Evolutionary conservation across 1,140 invertebrate species (phyloP).

Genomic region (Gonioctena quinquepunctata): DNA sequence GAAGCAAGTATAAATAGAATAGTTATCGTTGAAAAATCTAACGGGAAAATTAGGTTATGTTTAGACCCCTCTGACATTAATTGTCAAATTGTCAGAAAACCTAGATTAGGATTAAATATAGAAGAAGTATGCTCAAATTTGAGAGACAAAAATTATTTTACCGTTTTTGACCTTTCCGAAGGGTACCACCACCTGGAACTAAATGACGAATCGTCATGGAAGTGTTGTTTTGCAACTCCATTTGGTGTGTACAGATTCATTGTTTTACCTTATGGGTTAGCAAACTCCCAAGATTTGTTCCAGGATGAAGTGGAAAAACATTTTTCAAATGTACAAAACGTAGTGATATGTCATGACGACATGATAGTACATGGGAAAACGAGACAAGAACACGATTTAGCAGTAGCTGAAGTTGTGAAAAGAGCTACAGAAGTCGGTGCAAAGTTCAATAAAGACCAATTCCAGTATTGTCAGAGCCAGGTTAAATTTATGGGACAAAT

Average conservation of each 20-base stretch:
- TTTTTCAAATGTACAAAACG: background rate
- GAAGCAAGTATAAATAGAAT: too few relatives aligned
- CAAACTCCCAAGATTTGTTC: conserved; percentile 2
- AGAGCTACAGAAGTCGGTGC: background rate
- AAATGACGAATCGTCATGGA: conserved; percentile 5
- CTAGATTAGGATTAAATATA: conserved; percentile 9
- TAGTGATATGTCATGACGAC: conserved; percentile 11
- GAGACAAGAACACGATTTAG: conserved; percentile 7
- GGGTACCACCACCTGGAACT: too few relatives aligned
- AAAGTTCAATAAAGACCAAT: conserved; percentile 6
- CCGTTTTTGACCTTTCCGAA: too few relatives aligned
- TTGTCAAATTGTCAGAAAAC: conserved; percentile 8
- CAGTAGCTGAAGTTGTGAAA: conserved; percentile 1
- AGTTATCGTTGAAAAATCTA: too few relatives aligned
- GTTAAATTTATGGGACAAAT: conserved; percentile 12
- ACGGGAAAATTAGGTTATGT: too few relatives aligned
- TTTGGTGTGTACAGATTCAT: background rate
- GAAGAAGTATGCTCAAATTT: conserved; percentile 19
- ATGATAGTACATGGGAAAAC: background rate
- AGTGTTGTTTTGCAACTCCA: conserved; percentile 2
- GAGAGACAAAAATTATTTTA: too few relatives aligned
- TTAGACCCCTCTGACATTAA: conserved; percentile 25
- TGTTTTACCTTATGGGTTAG: background rate
- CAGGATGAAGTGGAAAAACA: background rate
- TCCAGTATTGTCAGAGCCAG: background rate